phyloP scores from a whole-genome alignment of 1,140 invertebrate genomes.

The Apis florea region DNA sequence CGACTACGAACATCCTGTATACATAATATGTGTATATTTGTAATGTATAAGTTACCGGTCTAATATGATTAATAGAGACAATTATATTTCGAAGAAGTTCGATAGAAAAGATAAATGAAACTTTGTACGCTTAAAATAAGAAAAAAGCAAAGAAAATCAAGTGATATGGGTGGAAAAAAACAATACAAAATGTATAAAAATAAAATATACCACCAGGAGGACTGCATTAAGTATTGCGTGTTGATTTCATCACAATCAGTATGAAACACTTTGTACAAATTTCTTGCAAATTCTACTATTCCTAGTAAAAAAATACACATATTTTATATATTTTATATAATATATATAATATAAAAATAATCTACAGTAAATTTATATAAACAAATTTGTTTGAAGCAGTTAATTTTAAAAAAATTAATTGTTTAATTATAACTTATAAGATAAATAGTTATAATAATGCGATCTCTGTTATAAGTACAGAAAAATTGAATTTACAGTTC shows the following conservation, averaged over 20 bases:
- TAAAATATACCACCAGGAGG: conserved; percentile 1
- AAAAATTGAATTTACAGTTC: neutral
- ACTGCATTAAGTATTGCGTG: neutral
- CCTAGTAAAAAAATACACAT: neutral
- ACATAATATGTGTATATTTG: neutral
- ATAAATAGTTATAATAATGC: neutral
- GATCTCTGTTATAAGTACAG: neutral
- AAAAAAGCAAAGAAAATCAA: neutral
- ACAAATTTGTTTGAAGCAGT: neutral
- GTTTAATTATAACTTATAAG: neutral
- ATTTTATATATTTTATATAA: neutral
- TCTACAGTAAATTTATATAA: neutral
- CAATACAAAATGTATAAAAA: conserved; percentile 7
- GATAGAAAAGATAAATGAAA: neutral
- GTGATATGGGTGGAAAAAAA: neutral
- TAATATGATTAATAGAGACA: neutral
- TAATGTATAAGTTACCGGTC: neutral
- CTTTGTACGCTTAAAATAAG: conserved; percentile 2
- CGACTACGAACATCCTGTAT: neutral
- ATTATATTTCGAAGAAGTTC: conserved; percentile 14
- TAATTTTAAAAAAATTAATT: neutral
- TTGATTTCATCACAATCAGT: neutral
- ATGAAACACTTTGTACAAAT: neutral
- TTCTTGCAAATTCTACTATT: neutral
- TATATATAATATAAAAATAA: neutral